Percentiles rank a stretch among this genome's conserved stretches.
These are phyloP conservation scores for Chloroceryle amazona DNA, from an alignment of 2,797 vertebrate genomes.

Conservation along the genomic window DNA sequence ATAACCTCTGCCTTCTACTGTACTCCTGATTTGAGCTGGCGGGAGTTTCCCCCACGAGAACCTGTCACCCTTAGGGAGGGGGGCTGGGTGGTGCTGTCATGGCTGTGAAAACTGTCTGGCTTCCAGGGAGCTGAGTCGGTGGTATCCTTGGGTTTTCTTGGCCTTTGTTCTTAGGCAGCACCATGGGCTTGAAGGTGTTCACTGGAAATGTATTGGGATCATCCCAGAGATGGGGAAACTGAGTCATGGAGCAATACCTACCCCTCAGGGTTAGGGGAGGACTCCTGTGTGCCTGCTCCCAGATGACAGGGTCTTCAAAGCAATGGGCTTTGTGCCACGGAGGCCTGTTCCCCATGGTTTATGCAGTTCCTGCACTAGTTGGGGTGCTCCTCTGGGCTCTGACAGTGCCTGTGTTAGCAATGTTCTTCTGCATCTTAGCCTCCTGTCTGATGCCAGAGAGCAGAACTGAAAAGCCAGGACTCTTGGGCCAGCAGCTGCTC, in stretches of 20 bases:
- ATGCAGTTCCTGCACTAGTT: background rate
- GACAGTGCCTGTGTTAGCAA: background rate
- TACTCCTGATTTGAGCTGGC: background rate
- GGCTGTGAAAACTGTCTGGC: background rate
- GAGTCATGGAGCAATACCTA: background rate
- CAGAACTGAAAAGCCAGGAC: background rate
- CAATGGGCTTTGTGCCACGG: background rate
- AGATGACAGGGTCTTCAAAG: background rate
- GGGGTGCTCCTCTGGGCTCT: background rate
- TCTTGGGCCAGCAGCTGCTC: background rate
- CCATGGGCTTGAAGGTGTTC: background rate
- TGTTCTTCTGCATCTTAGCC: background rate
- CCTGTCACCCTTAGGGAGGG: background rate
- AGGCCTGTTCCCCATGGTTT: background rate
- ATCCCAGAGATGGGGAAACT: background rate
- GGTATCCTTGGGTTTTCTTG: background rate
- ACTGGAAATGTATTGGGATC: background rate
- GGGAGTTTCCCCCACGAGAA: too few species aligned
- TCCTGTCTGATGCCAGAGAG: background rate
- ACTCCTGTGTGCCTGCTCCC: background rate
- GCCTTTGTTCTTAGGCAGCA: background rate
- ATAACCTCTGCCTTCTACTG: background rate
- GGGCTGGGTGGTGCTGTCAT: rapidly evolving
- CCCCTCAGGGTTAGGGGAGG: too few species aligned
- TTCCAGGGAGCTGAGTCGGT: background rate